Base-by-base conservation (phyloP, 1,140 invertebrate genomes). In the Mamestra configurata region DNA sequence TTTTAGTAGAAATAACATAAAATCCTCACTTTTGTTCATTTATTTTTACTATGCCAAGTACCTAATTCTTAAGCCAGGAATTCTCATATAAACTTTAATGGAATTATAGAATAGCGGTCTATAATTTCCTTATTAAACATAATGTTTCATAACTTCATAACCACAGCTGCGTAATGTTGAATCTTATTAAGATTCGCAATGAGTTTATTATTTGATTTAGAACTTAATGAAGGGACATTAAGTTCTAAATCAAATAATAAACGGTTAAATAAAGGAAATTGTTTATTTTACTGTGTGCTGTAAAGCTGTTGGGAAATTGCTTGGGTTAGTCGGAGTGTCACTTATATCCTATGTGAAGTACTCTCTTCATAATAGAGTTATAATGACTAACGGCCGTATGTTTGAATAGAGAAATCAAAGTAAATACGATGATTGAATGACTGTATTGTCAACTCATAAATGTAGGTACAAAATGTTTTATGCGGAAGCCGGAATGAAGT, bases 71-170 rank as follows among this genome's bases (percentile, higher is more conserved):
- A 31, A 31, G 27, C 5, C 27, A 31, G 5, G 27, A 1, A 31
- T 57, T n/a, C 46, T 13, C n/a, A 46, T 13, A 46, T n/a, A n/a
- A n/a, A 49, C 15, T 15, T 5, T 13, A 27, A 24, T 57, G 55
- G 4, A 57, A 57, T 27, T 20, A 49, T n/a, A 15, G 2, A 40
- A 37, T 64, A 37, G 59, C 59, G 35, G 59, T 22, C 35, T 22
- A 40, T 20, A 64, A 64, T 64, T 64, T 64, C 35, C 59, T 64
- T 64, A 64, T 64, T 64, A 64, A 27, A 13, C 18, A 20, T 51
- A 51, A 51, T 20, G 49, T 61, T 61, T n/a, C 31, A 64, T 64
- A 31, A 64, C 24, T 37, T 6, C 31, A 31, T 18, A 31, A 64
- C 8, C 18, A 10, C 35, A 64, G 35, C 13, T 27, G 40, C 4